These are phyloP conservation scores for Spodoptera frugiperda DNA, from an alignment of 1,140 invertebrate species.

Conservation along the genomic window DNA sequence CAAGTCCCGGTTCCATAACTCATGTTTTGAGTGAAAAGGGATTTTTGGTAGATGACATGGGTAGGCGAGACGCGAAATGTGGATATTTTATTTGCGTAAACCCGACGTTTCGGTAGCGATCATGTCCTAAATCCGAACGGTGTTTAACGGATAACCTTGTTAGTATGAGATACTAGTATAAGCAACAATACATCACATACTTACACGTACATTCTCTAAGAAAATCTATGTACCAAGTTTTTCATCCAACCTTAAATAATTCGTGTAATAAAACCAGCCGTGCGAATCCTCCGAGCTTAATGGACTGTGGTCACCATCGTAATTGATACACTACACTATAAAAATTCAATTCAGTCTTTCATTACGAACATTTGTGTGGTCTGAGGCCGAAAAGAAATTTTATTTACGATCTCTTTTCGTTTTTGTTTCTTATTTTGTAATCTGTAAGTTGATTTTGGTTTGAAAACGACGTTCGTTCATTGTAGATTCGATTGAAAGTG, in stretches of 20 bases:
- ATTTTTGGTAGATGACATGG: too few species aligned
- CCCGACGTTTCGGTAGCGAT: too few species aligned
- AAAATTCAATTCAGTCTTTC: conserved; percentile 41
- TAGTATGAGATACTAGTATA: too few species aligned
- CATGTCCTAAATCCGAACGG: too few species aligned
- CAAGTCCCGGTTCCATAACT: not conserved
- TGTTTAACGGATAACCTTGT: too few species aligned
- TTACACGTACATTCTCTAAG: not conserved
- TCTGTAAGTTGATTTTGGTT: not conserved
- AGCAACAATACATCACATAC: not conserved
- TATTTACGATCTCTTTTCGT: conserved; percentile 34
- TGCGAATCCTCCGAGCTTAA: conserved; percentile 51
- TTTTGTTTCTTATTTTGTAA: conserved; percentile 18
- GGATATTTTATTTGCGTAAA: too few species aligned
- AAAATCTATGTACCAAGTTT: conserved; percentile 4
- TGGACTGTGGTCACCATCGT: conserved; percentile 41
- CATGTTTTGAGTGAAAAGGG: conserved; percentile 1
- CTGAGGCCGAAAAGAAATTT: conserved; percentile 38
- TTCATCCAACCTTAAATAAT: conserved; percentile 50
- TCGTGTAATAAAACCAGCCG: conserved; percentile 55
- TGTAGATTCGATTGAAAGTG: too few species aligned
- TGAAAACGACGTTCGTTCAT: not conserved
- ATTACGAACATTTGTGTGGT: conserved; percentile 34
- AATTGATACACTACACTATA: conserved; percentile 48
- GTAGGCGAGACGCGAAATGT: not conserved